Evolutionary conservation across 1,140 invertebrate species (phyloP), one percentile per base, ranked within the genome.

Genomic region (Bemisia tabaci): DNA sequence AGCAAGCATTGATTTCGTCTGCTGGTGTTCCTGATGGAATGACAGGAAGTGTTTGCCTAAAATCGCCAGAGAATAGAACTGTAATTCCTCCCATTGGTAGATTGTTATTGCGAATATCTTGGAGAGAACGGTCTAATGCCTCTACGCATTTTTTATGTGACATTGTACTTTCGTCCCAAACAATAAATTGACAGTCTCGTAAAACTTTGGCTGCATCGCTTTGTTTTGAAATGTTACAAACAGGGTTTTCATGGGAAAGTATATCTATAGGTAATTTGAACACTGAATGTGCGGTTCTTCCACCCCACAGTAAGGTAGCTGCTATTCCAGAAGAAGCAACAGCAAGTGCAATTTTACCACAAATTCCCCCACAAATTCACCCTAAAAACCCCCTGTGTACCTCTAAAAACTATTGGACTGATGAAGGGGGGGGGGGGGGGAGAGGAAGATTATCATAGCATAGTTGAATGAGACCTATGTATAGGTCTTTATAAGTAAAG

Each of bases 271-370:
- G 74, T 22, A 80, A 67, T 70, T 80, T 80, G 26, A 83, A 78
- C 60, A 74, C 73, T 1, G 75, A 80, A 75, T 82, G 79, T 63
- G 76, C 76, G 39, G 79, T 84, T 72, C 75, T 68, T 24, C 80
- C 82, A 70, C 76, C 75, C 62, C 73, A 65, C 63, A 83, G 67
- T 25, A 82, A 73, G 60, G 78, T 82, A 26, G 81, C 79, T 24
- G 81, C 81, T 63, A 84, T 82, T 65, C 80, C 81, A 26, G 81
- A 82, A 60, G 77, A 81, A 64, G 81, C 81, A 58, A 81, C 70
- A 2, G 78, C 77, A 12, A 82, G 60, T 27, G 77, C 76, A 66
- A 77, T 75, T 22, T 74, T n/a, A n/a, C n/a, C n/a, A n/a, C n/a
- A n/a, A n/a, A n/a, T n/a, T n/a, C n/a, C 33, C 33, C 26, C 9